These are phyloP conservation scores for Neodon shergylaensis DNA, from an alignment of 2,113 vertebrate species.

Conservation along the genomic window DNA sequence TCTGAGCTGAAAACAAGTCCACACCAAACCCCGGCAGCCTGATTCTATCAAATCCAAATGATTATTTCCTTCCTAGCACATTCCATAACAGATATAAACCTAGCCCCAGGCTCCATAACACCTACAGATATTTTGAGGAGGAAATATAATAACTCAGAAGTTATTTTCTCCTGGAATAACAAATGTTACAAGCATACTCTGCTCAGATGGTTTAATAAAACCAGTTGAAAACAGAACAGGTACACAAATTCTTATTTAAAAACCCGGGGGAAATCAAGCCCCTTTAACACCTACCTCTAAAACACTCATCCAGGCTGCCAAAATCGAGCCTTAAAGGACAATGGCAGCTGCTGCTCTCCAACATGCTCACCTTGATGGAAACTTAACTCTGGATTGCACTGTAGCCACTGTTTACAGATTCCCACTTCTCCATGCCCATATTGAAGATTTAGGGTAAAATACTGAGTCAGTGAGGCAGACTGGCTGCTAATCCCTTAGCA, in stretches of 20 bases:
- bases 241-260: slow-evolving; percentile 44
- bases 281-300: slow-evolving; percentile 7
- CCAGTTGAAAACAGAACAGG: slow-evolving; percentile 26
- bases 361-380: not conserved
- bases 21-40: slow-evolving; percentile 49
- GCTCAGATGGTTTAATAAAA: slow-evolving; percentile 36
- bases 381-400: not conserved
- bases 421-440: not conserved
- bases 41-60: slow-evolving; percentile 60
- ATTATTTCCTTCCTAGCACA: slow-evolving; percentile 65
- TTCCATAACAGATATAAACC: slow-evolving; percentile 67
- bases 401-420: not conserved
- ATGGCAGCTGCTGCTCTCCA: not conserved
- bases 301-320: not conserved
- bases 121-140: slow-evolving; percentile 50
- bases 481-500: not conserved
- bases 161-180: slow-evolving; percentile 47
- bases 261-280: not conserved
- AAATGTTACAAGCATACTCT: not conserved
- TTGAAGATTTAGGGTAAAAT: not conserved
- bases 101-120: slow-evolving; percentile 34
- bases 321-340: not conserved
- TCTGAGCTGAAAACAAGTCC: slow-evolving; percentile 65
- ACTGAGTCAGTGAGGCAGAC: not conserved
- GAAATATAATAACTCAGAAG: slow-evolving; percentile 42